A percentile compares a stretch with the other conserved stretches of the same genome.
Evolutionary conservation across 2,888 invertebrate genomes (phyloP).

Genomic region (Venustoraphidia nigricollis): DNA sequence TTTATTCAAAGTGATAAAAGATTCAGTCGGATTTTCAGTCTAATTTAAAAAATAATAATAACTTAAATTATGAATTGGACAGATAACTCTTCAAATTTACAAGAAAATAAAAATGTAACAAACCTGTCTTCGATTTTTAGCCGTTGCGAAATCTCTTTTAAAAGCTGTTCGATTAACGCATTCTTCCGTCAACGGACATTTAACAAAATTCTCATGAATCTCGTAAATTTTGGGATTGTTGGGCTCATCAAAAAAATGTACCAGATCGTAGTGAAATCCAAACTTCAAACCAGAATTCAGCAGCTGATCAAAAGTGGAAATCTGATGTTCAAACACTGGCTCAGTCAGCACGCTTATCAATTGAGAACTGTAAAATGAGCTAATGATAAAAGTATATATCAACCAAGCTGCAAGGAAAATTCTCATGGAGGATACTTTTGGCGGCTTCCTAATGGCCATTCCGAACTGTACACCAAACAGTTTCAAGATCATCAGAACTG

Average conservation of each 20-base stretch:
- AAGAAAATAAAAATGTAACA: no score
- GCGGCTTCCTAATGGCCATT: not conserved
- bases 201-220: not conserved
- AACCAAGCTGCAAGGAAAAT: conserved; percentile 4
- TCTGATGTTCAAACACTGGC: conserved; percentile 6
- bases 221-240: not conserved
- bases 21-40: no score
- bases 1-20: no score
- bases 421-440: conserved; percentile 3
- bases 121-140: conserved; percentile 2
- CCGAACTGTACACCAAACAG: no score
- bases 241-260: not conserved
- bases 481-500: no score
- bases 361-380: conserved; percentile 8
- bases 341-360: conserved; percentile 6
- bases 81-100: no score
- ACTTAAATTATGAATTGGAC: no score
- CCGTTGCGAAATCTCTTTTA: conserved; percentile 5
- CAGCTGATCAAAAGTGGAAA: conserved; percentile 7
- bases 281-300: conserved; percentile 6
- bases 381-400: conserved; percentile 2
- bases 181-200: conserved; percentile 2
- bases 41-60: no score
- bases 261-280: conserved; percentile 4
- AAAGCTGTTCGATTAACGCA: conserved; percentile 5